Evolutionary conservation across 2,797 vertebrate genomes (phyloP).

Genomic region (Myotis planiceps): DNA sequence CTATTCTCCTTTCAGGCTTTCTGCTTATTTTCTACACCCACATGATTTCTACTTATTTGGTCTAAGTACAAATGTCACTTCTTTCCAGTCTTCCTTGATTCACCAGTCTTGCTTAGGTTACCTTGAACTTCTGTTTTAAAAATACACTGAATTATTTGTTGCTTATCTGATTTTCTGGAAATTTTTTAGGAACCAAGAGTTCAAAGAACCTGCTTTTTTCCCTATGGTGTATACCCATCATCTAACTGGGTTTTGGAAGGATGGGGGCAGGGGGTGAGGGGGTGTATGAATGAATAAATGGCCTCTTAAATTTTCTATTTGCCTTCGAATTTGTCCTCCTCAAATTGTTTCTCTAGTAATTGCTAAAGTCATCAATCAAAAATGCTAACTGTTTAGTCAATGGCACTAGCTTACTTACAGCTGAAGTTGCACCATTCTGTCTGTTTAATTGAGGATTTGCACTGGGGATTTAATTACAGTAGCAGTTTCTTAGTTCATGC

Average conservation of each 20-base stretch:
- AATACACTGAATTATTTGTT: neutral
- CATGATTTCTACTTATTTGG: neutral
- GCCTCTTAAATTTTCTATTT: neutral
- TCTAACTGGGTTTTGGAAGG: neutral
- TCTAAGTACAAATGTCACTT: neutral
- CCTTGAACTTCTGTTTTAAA: neutral
- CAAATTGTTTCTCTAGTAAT: neutral
- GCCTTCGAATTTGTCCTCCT: neutral
- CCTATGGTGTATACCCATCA: neutral
- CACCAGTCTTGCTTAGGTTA: neutral
- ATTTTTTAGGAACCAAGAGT: neutral
- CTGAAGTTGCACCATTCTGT: neutral
- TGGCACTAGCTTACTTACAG: neutral
- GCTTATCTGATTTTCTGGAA: neutral
- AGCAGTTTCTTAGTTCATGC: neutral
- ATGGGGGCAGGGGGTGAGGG: rapidly evolving
- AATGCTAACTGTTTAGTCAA: neutral
- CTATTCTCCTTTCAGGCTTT: neutral
- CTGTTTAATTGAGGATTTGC: neutral
- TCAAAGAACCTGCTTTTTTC: neutral
- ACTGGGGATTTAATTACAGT: neutral
- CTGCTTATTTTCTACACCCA: neutral
- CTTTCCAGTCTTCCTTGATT: neutral
- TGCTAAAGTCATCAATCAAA: neutral
- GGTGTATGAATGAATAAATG: neutral